Conservation (phyloP, 1,140 invertebrate genomes). For the Cydia fagiglandana region DNA sequence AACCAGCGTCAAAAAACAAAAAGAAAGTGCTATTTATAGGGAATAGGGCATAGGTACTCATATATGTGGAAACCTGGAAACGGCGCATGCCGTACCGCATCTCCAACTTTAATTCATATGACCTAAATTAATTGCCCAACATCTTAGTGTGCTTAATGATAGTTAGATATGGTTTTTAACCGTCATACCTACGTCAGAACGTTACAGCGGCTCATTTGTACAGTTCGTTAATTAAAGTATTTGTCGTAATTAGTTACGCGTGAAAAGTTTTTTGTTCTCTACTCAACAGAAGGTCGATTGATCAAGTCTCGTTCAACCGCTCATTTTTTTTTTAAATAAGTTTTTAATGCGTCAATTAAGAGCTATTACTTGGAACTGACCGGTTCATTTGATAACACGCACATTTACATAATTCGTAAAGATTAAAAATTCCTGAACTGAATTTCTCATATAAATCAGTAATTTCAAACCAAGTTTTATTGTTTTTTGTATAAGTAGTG, state of each 20-base stretch:
- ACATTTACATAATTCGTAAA: neutral
- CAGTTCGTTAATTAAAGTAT: neutral
- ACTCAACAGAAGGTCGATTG: neutral
- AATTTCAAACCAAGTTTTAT: neutral
- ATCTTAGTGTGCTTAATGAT: neutral
- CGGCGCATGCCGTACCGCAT: too few relatives aligned
- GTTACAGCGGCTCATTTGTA: neutral
- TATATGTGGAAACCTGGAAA: too few relatives aligned
- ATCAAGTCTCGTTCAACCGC: neutral
- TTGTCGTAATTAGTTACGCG: neutral
- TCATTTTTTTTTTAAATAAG: neutral
- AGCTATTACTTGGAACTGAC: neutral
- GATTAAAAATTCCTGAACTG: neutral
- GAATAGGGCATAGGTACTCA: too few relatives aligned
- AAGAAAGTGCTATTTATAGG: too few relatives aligned
- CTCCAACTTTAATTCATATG: neutral
- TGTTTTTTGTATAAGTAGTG: neutral
- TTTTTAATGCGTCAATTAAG: neutral
- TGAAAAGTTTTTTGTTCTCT: neutral
- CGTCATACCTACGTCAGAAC: neutral
- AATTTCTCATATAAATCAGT: neutral
- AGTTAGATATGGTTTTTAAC: neutral
- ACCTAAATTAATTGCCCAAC: neutral
- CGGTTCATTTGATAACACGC: too few relatives aligned
- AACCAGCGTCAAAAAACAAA: too few relatives aligned